Conservation (phyloP, 1,140 invertebrate species). For the Ectropis grisescens region DNA sequence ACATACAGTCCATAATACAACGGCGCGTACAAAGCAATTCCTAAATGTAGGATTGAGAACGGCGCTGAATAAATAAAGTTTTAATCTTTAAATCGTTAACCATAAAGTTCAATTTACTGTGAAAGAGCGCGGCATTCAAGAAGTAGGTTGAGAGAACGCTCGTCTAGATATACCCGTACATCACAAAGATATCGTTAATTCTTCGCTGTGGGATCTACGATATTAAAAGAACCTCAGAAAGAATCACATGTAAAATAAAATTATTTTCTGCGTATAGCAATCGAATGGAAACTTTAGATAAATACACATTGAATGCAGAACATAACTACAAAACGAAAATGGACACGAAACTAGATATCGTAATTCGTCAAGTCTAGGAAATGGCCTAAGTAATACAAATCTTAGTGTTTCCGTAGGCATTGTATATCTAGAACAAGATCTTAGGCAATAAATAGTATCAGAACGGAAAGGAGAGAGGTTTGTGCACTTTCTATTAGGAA, state of each 20-base stretch:
- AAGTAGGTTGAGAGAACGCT: constrained; percentile 64
- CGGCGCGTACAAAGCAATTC: constrained; percentile 32
- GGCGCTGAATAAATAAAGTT: constrained; percentile 29
- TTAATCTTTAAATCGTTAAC: constrained; percentile 35
- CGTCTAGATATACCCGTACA: constrained; percentile 55
- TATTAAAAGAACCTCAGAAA: too few relatives aligned
- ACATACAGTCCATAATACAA: constrained; percentile 34
- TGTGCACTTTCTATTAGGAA: constrained; percentile 52
- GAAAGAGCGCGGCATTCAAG: constrained; percentile 38
- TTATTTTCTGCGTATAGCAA: too few relatives aligned
- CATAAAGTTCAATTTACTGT: constrained; percentile 42
- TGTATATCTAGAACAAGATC: constrained; percentile 10
- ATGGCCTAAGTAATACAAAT: too few relatives aligned
- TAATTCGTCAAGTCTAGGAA: too few relatives aligned
- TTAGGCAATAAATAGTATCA: constrained; percentile 47
- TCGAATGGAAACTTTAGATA: too few relatives aligned
- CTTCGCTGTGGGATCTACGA: constrained; percentile 17
- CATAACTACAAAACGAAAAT: too few relatives aligned
- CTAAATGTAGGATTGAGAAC: constrained; percentile 62
- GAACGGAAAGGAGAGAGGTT: constrained; percentile 41
- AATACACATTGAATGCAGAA: too few relatives aligned
- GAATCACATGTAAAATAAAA: too few relatives aligned
- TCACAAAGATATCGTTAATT: constrained; percentile 55
- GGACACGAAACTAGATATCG: too few relatives aligned
- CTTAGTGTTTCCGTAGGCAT: too few relatives aligned